Conservation (phyloP, 2,888 invertebrate species). For the Oconnorella tubifera region DNA sequence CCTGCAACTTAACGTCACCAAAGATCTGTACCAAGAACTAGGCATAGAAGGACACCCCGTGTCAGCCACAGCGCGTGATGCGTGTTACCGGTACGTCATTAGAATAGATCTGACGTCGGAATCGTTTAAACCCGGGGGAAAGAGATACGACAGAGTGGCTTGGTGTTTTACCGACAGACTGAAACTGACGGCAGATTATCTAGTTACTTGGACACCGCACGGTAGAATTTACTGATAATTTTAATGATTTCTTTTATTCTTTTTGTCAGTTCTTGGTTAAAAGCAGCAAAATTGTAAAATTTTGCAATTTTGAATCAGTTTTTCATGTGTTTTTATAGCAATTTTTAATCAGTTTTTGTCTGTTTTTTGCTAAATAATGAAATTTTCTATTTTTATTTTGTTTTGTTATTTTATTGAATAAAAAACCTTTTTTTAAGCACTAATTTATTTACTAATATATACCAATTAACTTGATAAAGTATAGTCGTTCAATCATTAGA, state of each 20-base stretch:
- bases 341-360: not conserved
- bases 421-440: too few relatives aligned
- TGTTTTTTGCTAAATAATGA: not conserved
- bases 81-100: conserved; percentile 35
- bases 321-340: too few relatives aligned
- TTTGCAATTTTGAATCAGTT: too few relatives aligned
- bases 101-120: conserved; percentile 39
- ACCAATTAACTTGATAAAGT: too few relatives aligned
- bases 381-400: too few relatives aligned
- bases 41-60: not conserved
- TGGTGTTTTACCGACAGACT: conserved; percentile 41
- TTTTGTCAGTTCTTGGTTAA: too few relatives aligned
- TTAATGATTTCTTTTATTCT: too few relatives aligned
- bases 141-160: conserved; percentile 43
- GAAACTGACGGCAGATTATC: conserved; percentile 39
- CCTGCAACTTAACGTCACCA: conserved; percentile 7
- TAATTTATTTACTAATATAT: too few relatives aligned
- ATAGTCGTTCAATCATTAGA: too few relatives aligned
- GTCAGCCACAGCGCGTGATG: not conserved
- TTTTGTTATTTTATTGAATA: too few relatives aligned
- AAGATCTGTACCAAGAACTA: conserved; percentile 14
- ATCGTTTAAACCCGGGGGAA: conserved; percentile 44
- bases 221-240: too few relatives aligned
- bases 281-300: too few relatives aligned
- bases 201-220: conserved; percentile 43